A percentile compares a stretch with the other conserved stretches of the same genome.
phyloP scores from a whole-genome alignment of 1,140 invertebrate species.

The Lepidurus apus region DNA sequence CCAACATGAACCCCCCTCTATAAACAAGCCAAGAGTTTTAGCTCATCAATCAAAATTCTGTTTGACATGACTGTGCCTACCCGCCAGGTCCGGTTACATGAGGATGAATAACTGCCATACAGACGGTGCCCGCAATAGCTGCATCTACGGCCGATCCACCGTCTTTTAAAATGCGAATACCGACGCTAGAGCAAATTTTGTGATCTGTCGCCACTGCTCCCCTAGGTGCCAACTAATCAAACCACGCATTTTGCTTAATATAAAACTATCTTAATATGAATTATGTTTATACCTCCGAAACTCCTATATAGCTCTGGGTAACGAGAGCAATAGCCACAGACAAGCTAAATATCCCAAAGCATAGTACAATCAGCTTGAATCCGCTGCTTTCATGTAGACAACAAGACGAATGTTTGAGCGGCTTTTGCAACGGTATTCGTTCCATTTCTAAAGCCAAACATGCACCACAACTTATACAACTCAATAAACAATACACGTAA shows the following conservation, averaged over 20 bases:
- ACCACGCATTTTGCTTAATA: constrained; percentile 26
- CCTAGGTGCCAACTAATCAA: constrained; percentile 58
- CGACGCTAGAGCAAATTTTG: constrained; percentile 63
- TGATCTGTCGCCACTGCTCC: constrained; percentile 68
- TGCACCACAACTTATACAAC: background rate
- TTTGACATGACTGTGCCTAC: constrained; percentile 46
- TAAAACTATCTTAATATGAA: background rate
- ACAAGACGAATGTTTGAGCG: constrained; percentile 21
- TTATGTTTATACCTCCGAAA: constrained; percentile 43
- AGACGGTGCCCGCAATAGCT: constrained; percentile 59
- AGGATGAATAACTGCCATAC: constrained; percentile 60
- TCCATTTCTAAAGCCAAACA: background rate
- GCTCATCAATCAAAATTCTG: constrained; percentile 20
- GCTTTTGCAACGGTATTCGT: background rate
- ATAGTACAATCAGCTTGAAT: constrained; percentile 42
- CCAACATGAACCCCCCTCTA: constrained; percentile 65
- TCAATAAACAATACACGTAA: no score
- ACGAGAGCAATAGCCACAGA: constrained; percentile 44
- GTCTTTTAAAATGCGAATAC: constrained; percentile 57
- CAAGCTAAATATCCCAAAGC: constrained; percentile 41
- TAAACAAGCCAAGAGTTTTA: constrained; percentile 39
- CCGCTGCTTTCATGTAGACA: constrained; percentile 27
- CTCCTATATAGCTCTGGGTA: constrained; percentile 43
- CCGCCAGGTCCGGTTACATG: constrained; percentile 64
- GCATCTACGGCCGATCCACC: constrained; percentile 66